Percentiles rank a stretch among this genome's conserved stretches.
phyloP scores from a whole-genome alignment of 2,888 invertebrate genomes.

The Pyralis farinalis region DNA sequence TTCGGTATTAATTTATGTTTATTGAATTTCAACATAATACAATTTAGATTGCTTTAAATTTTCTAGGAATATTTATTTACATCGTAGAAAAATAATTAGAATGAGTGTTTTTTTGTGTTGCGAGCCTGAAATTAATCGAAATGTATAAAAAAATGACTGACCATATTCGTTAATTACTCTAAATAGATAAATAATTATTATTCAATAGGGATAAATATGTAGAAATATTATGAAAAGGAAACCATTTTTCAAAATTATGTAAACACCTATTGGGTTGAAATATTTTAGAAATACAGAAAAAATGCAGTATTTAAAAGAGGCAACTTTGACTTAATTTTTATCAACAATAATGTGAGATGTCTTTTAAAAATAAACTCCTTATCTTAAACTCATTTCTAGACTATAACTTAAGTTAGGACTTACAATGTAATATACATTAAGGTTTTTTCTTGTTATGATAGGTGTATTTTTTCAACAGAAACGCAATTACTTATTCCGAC shows the following conservation, averaged over 20 bases:
- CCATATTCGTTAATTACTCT: slow-evolving; percentile 63
- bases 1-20: too few relatives aligned
- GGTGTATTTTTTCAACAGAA: too few relatives aligned
- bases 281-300: too few relatives aligned
- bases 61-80: too few relatives aligned
- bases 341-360: background rate
- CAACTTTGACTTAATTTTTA: too few relatives aligned
- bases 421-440: background rate
- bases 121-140: background rate
- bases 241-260: slow-evolving; percentile 14
- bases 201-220: background rate
- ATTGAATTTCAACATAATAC: too few relatives aligned
- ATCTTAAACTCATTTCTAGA: background rate
- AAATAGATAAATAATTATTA: slow-evolving; percentile 32
- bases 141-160: slow-evolving; percentile 53
- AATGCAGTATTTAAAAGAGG: too few relatives aligned
- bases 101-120: background rate
- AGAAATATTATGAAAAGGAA: slow-evolving; percentile 18
- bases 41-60: too few relatives aligned
- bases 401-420: background rate
- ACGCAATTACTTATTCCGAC: too few relatives aligned
- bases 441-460: too few relatives aligned
- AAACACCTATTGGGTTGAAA: too few relatives aligned
- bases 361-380: background rate
- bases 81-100: slow-evolving; percentile 19